phyloP scores from a whole-genome alignment of 2,113 vertebrate genomes.

The Paramormyrops kingsleyae region DNA sequence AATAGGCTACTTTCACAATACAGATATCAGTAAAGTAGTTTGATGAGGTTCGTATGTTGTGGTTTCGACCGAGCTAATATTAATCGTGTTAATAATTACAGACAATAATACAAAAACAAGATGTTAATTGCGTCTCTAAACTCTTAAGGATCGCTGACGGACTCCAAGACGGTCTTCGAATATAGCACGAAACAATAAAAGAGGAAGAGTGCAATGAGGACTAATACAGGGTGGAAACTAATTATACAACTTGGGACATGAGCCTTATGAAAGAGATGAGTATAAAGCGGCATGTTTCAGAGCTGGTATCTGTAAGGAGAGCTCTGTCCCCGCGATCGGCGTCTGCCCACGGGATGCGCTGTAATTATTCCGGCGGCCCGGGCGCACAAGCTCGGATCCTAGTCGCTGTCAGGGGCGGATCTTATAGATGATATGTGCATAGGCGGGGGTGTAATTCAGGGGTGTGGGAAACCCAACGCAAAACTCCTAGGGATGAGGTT shows the following conservation, averaged over 20 bases:
- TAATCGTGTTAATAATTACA: not conserved
- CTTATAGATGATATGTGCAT: conserved; percentile 32
- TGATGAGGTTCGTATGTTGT: not conserved
- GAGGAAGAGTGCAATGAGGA: not conserved
- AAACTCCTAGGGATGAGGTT: conserved; percentile 53
- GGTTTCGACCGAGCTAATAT: not conserved
- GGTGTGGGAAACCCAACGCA: conserved; percentile 63
- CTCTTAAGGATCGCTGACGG: not conserved
- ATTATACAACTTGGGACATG: conserved; percentile 2
- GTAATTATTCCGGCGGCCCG: conserved; percentile 30
- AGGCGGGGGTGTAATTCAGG: conserved; percentile 47
- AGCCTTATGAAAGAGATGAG: not conserved
- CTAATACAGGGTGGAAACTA: not conserved
- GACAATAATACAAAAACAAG: not conserved
- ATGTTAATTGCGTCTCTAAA: not conserved
- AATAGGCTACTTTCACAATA: not conserved
- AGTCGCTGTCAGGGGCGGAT: conserved; percentile 50
- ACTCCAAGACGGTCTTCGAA: not conserved
- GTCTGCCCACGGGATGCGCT: conserved; percentile 23
- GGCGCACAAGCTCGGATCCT: conserved; percentile 28
- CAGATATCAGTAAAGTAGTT: not conserved
- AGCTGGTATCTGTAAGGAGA: not conserved
- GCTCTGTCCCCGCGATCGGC: not conserved
- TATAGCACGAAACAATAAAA: not conserved
- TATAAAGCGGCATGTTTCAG: not conserved